Percentiles rank a stretch among this genome's conserved stretches.
Conservation (phyloP, 2,888 invertebrate species). For the Andrena camellia region DNA sequence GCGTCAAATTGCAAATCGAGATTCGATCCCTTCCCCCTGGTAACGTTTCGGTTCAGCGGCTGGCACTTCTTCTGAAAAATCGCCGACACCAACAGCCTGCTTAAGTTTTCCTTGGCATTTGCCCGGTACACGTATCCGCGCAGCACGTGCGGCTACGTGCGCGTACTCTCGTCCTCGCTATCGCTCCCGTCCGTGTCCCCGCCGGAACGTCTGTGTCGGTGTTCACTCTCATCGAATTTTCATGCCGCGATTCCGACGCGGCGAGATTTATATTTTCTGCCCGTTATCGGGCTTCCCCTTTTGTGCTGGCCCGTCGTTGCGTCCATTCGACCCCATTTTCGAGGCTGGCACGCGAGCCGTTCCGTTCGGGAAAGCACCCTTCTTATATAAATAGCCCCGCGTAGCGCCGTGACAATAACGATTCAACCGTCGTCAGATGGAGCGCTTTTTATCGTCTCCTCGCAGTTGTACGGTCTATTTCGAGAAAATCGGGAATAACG, state of each 20-base stretch:
- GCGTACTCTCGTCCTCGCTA: not conserved
- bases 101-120: conserved; percentile 5
- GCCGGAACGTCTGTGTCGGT: not conserved
- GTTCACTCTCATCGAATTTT: conserved; percentile 72
- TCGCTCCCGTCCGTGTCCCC: not conserved
- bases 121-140: conserved; percentile 6
- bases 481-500: conserved; percentile 66
- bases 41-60: not conserved
- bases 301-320: conserved; percentile 52
- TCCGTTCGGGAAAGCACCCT: conserved; percentile 48
- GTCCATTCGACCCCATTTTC: conserved; percentile 63
- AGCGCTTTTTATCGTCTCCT: conserved; percentile 61
- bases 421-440: conserved; percentile 65
- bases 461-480: conserved; percentile 53
- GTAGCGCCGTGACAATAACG: conserved; percentile 64
- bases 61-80: conserved; percentile 40
- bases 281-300: conserved; percentile 67
- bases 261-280: conserved; percentile 75
- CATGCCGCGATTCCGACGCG: conserved; percentile 68
- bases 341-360: conserved; percentile 42
- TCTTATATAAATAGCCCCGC: conserved; percentile 66
- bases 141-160: conserved; percentile 7
- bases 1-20: conserved; percentile 3
- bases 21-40: not conserved
- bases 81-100: conserved; percentile 10